These are phyloP conservation scores for Limnephilus lunatus DNA, from an alignment of 2,888 invertebrate genomes.

Conservation along the genomic window DNA sequence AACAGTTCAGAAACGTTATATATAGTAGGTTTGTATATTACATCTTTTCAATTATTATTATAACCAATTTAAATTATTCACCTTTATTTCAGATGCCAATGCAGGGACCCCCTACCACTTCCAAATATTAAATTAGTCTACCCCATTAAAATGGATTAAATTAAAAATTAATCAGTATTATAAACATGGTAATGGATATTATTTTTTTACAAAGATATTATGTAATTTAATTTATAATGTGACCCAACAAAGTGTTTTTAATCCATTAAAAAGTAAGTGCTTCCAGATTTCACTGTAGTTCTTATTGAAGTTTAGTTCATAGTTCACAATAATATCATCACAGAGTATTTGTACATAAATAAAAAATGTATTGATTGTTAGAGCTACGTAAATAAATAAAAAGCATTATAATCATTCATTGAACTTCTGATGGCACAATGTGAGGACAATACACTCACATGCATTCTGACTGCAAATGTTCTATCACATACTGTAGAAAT, in stretches of 20 bases:
- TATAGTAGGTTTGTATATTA: no score
- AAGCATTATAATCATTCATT: not conserved
- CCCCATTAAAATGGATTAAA: slow-evolving; percentile 53
- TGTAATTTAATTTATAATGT: not conserved
- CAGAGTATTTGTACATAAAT: not conserved
- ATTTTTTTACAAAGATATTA: not conserved
- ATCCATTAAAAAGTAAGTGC: not conserved
- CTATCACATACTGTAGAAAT: not conserved
- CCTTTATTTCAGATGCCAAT: slow-evolving; percentile 61
- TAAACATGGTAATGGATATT: not conserved
- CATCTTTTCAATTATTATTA: no score
- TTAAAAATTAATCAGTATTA: not conserved
- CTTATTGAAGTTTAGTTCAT: not conserved
- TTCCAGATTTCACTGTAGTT: not conserved
- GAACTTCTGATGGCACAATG: not conserved
- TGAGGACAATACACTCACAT: not conserved
- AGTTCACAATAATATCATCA: not conserved
- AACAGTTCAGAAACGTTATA: no score
- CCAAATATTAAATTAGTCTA: slow-evolving; percentile 60
- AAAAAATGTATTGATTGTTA: not conserved
- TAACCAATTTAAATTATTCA: not conserved
- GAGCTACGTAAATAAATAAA: not conserved
- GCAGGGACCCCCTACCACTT: slow-evolving; percentile 62
- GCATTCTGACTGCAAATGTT: not conserved
- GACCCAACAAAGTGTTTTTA: not conserved